Conservation (phyloP, 2,888 invertebrate genomes). For the Epistrophe grossulariae region DNA sequence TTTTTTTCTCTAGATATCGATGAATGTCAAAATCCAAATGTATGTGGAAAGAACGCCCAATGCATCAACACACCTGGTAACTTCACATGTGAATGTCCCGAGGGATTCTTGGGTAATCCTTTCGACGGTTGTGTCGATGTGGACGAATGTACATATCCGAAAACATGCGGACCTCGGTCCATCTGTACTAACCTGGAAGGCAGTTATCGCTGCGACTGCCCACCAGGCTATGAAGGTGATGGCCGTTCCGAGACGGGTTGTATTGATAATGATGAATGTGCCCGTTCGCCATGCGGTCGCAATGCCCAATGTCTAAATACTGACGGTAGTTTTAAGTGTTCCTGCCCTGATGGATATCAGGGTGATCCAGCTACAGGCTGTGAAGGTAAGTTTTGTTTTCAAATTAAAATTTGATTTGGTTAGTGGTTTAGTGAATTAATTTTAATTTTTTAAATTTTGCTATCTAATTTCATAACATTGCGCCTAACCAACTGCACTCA, state of each 20-base stretch:
- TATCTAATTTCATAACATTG: slow-evolving; percentile 75
- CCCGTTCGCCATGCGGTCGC: slow-evolving; percentile 90
- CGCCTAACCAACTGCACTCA: slow-evolving; percentile 75
- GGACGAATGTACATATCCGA: slow-evolving; percentile 91
- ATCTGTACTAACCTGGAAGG: slow-evolving; percentile 92
- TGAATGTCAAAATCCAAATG: slow-evolving; percentile 92
- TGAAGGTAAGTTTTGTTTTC: slow-evolving; percentile 86
- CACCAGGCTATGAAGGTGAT: slow-evolving; percentile 92
- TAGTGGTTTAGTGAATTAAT: slow-evolving; percentile 11
- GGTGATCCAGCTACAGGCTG: slow-evolving; percentile 91
- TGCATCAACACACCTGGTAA: slow-evolving; percentile 94
- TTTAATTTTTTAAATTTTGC: slow-evolving; percentile 50
- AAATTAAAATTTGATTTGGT: slow-evolving; percentile 8
- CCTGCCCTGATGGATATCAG: slow-evolving; percentile 92
- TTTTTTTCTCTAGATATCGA: slow-evolving; percentile 88
- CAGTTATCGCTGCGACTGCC: slow-evolving; percentile 93
- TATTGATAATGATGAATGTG: slow-evolving; percentile 90
- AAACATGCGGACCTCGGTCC: slow-evolving; percentile 91
- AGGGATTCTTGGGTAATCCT: slow-evolving; percentile 94
- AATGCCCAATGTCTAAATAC: slow-evolving; percentile 92
- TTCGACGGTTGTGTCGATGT: slow-evolving; percentile 91
- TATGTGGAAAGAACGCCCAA: slow-evolving; percentile 92
- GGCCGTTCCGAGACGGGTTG: slow-evolving; percentile 89
- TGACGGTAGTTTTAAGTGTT: slow-evolving; percentile 91
- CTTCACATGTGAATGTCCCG: slow-evolving; percentile 93